phyloP scores from a whole-genome alignment of 1,140 invertebrate species.

The Sarcophaga bullata region DNA sequence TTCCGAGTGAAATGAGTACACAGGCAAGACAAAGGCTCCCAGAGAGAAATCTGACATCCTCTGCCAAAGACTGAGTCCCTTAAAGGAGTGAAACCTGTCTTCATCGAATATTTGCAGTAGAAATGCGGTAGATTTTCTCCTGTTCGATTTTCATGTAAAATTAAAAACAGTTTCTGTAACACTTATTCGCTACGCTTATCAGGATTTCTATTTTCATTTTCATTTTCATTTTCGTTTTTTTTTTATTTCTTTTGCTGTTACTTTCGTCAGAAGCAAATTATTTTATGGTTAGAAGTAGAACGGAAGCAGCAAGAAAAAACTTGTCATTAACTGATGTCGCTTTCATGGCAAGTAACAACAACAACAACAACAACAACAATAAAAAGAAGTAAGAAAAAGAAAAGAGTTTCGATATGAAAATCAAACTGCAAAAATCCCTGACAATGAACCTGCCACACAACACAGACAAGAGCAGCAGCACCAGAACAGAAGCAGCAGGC shows the following conservation, averaged over 20 bases:
- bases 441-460: neutral
- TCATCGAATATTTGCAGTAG: too few relatives aligned
- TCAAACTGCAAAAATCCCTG: neutral
- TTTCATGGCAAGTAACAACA: neutral
- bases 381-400: neutral
- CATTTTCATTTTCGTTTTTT: neutral
- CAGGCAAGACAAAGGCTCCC: too few relatives aligned
- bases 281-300: neutral
- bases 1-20: too few relatives aligned
- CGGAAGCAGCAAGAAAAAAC: neutral
- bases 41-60: too few relatives aligned
- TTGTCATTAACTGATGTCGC: conserved; percentile 14
- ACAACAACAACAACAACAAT: neutral
- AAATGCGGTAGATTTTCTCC: too few relatives aligned
- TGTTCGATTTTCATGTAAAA: too few relatives aligned
- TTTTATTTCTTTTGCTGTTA: neutral
- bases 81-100: too few relatives aligned
- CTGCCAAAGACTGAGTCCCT: too few relatives aligned
- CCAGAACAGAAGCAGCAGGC: too few relatives aligned
- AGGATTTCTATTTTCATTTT: neutral
- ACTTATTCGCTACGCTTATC: too few relatives aligned
- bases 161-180: too few relatives aligned
- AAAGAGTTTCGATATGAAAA: conserved; percentile 16
- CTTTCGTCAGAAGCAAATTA: neutral
- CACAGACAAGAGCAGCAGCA: neutral